Evolutionary conservation across 2,888 invertebrate species (phyloP).

Genomic region (Stenichneumon culpator): DNA sequence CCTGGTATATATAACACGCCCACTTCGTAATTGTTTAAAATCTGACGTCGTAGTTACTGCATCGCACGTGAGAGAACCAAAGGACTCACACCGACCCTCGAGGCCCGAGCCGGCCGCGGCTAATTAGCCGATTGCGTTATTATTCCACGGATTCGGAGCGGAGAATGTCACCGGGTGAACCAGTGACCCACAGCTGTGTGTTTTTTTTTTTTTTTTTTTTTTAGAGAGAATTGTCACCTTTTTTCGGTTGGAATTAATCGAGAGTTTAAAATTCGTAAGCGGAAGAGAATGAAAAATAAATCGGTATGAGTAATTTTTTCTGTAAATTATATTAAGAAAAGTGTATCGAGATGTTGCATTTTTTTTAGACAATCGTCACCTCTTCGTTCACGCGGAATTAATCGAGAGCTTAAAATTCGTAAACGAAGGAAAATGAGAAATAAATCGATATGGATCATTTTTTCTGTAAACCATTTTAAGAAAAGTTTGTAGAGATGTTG

Average conservation of each 20-base stretch:
- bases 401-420: no score
- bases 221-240: background rate
- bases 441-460: no score
- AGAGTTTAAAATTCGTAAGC: no score
- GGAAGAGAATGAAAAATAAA: no score
- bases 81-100: background rate
- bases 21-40: constrained; percentile 68
- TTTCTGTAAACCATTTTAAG: no score
- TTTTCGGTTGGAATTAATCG: background rate
- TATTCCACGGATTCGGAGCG: constrained; percentile 14
- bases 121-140: constrained; percentile 61
- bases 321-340: no score
- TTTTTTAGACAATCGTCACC: no score
- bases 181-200: constrained; percentile 47
- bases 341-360: no score
- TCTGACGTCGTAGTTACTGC: constrained; percentile 56
- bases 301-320: no score
- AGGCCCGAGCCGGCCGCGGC: background rate
- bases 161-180: constrained; percentile 55
- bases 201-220: background rate
- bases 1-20: constrained; percentile 50
- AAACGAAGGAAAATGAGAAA: no score
- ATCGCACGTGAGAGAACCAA: constrained; percentile 1
- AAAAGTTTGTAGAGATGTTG: no score
- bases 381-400: no score